Evolutionary conservation across 2,888 invertebrate genomes (phyloP), one percentile per base, ranked within the genome.

Genomic region (Uropetala carovei): DNA sequence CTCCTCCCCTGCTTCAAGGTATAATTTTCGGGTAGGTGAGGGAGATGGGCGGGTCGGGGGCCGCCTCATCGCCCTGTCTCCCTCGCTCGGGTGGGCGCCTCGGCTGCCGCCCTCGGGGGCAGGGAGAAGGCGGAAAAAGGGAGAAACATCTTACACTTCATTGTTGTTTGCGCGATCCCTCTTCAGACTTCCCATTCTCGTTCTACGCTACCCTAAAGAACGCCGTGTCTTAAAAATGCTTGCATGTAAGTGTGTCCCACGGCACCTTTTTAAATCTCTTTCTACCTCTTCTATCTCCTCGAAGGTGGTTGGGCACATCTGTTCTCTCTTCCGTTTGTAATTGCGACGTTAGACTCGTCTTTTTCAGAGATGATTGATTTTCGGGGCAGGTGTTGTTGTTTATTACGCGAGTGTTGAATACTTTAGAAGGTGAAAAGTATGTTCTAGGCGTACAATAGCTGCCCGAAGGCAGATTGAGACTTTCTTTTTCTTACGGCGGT

Each of bases 11-110:
- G 68, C 89, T 89, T 60, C 60, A 89, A 89, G 89, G 89, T 89
- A 89, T 89, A 89, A 89, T 89, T 89, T 89, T 64, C 64, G 64
- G 18, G 89, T 43, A 89, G 89, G 64, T 89, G 89, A 89, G 64
- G 64, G 64, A 68, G 89, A 2, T 30, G 64, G 64, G 89, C 68
- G 89, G 64, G 68, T 30, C 43, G 60, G 59, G 60, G 14, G 60
- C 22, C 60, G 16, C 60, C 86, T 60, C 27, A 86, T 59, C 86
- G 59, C 86, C 85, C 60, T 30, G 27, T 27, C 22, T 59, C n/a
- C 85, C 22, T 86, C 68, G 5, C 43, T 43, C 43, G 83, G 83
- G 18, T 18, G 18, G 22, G 16, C 56, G 56, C 57, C 56, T 56
- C 57, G 56, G 57, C 83, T 43, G n/a, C 60, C 18, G 30, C 30